Conservation (phyloP, 2,113 vertebrate species). For the Ahaetulla prasina region DNA sequence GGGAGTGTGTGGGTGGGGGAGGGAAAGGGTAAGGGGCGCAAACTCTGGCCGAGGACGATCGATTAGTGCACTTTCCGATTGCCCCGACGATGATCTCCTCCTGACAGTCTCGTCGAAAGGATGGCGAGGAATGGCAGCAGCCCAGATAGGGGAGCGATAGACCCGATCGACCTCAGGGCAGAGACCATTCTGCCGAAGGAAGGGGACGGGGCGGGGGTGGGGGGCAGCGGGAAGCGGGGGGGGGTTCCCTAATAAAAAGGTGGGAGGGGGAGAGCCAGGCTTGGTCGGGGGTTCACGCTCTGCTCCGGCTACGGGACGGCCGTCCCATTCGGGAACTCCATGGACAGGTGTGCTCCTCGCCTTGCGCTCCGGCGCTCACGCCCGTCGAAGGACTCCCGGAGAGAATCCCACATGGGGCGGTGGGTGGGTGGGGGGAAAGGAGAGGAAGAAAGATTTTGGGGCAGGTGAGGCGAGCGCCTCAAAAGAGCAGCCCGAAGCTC, state of each 20-base stretch:
- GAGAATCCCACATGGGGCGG: neutral
- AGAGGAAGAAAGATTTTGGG: neutral
- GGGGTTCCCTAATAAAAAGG: neutral
- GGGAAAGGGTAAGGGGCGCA: neutral
- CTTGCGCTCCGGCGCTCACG: slow-evolving; percentile 3
- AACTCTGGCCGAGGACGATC: neutral
- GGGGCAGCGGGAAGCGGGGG: neutral
- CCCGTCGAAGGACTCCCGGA: slow-evolving; percentile 1
- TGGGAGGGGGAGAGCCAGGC: too few species aligned
- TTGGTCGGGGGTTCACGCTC: neutral
- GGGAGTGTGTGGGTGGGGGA: too few species aligned
- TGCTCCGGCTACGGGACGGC: neutral
- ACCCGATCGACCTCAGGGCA: slow-evolving; percentile 40
- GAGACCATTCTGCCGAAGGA: slow-evolving; percentile 57
- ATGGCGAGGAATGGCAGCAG: slow-evolving; percentile 41
- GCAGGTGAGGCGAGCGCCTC: too few species aligned
- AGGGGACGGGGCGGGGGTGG: too few species aligned
- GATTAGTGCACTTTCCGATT: slow-evolving; percentile 32
- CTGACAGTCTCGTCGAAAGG: slow-evolving; percentile 47
- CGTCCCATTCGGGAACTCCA: neutral
- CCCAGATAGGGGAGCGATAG: slow-evolving; percentile 42
- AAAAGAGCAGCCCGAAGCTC: neutral
- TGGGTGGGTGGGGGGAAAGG: too few species aligned
- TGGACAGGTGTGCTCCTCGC: slow-evolving; percentile 39
- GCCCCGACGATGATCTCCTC: slow-evolving; percentile 47